Evolutionary conservation across 2,888 invertebrate species (phyloP), one percentile per base, ranked within the genome.

Genomic region (Crepidodera aurea): DNA sequence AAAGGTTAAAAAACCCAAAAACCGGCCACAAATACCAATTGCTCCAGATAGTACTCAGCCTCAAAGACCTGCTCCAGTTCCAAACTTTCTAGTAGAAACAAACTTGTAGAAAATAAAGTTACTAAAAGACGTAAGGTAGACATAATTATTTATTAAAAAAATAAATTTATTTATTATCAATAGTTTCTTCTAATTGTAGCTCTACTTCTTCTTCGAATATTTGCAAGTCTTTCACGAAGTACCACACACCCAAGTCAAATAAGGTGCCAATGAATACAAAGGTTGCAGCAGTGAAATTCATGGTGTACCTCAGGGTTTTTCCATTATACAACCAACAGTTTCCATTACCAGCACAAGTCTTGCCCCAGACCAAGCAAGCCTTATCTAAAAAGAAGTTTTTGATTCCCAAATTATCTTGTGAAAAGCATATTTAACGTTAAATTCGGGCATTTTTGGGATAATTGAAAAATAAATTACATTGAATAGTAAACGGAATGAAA

Each of bases 271-370:
- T 81, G 10, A 84, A 77, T 7, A 88, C 85, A 69, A 90, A 89
- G 65, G 82, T 83, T 77, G 88, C 87, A 44, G 89, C 87, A 8
- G 87, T 88, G 67, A 87, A 84, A 77, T 89, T 89, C 64, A 89
- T 77, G 48, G 85, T 83, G 70, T 87, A 87, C 76, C 88, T 83
- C 68, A 90, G 80, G 3, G 84, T 82, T 72, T 85, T 84, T 7
- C 88, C 88, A 76, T 90, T 87, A 77, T 90, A 91, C 7, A 90
- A 80, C 90, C 90, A 90, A 74, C 91, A 90, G 73, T 90, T 90
- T 65, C 90, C 90, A 51, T 84, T 86, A 55, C 86, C 86, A 0
- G 86, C 83, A 73, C 90, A 90, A 2, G 88, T 89, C 75, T 88
- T 88, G 8, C 90, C 90, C 90, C 90, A 91, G 10, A 90, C 87